phyloP scores from a whole-genome alignment of 2,888 invertebrate genomes.

The Aproaerema taeniolella region DNA sequence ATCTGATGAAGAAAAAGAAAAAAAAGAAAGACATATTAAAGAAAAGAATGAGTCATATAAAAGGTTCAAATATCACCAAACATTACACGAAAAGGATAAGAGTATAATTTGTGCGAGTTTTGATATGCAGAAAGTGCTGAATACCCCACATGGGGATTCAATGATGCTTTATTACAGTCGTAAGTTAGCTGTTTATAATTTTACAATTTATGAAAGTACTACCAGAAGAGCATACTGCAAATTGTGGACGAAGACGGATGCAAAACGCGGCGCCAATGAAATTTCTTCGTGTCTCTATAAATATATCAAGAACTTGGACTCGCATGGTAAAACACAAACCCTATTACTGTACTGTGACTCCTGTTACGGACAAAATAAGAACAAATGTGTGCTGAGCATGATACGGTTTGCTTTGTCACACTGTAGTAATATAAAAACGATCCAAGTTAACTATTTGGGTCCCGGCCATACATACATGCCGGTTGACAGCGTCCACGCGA shows the following conservation, averaged over 20 bases:
- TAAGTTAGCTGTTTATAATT: slow-evolving; percentile 17
- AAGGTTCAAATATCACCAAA: slow-evolving; percentile 17
- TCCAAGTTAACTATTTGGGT: too few relatives aligned
- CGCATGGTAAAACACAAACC: too few relatives aligned
- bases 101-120: slow-evolving; percentile 16
- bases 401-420: too few relatives aligned
- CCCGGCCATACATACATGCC: too few relatives aligned
- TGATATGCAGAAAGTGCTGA: slow-evolving; percentile 19
- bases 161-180: slow-evolving; percentile 15
- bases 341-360: too few relatives aligned
- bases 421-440: too few relatives aligned
- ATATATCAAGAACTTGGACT: too few relatives aligned
- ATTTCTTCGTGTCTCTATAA: too few relatives aligned
- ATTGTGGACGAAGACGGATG: background rate
- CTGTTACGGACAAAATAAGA: too few relatives aligned
- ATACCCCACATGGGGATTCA: slow-evolving; percentile 17
- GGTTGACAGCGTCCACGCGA: too few relatives aligned
- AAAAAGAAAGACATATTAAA: slow-evolving; percentile 14
- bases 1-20: slow-evolving; percentile 12
- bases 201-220: slow-evolving; percentile 17
- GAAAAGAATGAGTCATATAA: slow-evolving; percentile 21
- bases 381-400: too few relatives aligned
- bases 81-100: slow-evolving; percentile 16
- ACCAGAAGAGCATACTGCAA: slow-evolving; percentile 9
- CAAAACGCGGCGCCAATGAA: too few relatives aligned